Evolutionary conservation across 1,140 invertebrate genomes (phyloP), one percentile per base, ranked within the genome.

Genomic region (Anoplolepis gracilipes): DNA sequence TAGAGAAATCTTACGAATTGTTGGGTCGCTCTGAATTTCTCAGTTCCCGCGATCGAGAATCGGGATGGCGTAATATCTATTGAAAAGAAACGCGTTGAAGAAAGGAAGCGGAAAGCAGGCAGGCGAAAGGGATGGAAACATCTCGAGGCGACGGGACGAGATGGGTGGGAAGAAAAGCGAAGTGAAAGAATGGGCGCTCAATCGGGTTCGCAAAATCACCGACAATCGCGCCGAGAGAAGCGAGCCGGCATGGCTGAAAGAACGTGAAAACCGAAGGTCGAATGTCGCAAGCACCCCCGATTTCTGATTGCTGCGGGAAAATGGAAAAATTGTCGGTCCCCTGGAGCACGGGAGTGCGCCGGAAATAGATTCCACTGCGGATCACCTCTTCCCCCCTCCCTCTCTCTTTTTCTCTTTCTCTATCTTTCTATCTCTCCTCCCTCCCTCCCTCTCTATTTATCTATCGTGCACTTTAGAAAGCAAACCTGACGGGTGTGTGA

Each of bases 271-370:
- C 61, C 65, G 53, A 77, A 67, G 36, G 53, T 76, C 73, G 69
- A 89, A 81, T 55, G 42, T 78, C 53, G 70, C 22, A 61, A 72
- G 62, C 42, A 28, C 36, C 36, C 16, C 28, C 53, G 46, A 72
- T 19, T 36, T 85, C 84, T 87, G 88, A 89, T 90, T 87, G 85
- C 59, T 46, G 28, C 36, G 46, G 49, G 61, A 77, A 89, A 90
- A 89, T 87, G 62, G 88, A 85, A 87, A 90, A 90, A 90, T 89
- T 85, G 87, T 89, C 79, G 62, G 25, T 57, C 53, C 73, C 36
- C 62, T 36, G 76, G 33, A 16, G 55, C n/a, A 67, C 42, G 55
- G 59, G 77, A 79, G 42, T 73, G 39, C 62, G 75, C 65, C 61
- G 78, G 84, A 84, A 88, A 88, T 86, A 57, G 65, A 55, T 59